These are phyloP conservation scores for Andricus curvator DNA, from an alignment of 2,888 invertebrate species.

Conservation along the genomic window DNA sequence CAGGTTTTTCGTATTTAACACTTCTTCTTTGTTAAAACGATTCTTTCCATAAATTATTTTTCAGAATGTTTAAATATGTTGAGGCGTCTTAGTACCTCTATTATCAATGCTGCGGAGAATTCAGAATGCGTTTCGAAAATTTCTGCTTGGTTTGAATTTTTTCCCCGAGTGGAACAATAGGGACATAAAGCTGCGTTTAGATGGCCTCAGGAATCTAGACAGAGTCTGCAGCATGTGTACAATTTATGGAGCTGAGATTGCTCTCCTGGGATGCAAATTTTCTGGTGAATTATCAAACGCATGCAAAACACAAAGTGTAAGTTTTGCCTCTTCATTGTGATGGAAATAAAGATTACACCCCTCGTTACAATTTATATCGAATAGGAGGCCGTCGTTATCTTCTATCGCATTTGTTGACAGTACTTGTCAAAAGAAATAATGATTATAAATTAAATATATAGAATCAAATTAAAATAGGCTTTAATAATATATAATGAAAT, in stretches of 20 bases:
- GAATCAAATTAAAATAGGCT: background rate
- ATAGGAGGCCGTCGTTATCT: constrained; percentile 1
- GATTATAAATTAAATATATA: background rate
- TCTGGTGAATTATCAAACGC: constrained; percentile 27
- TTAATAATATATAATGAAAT: background rate
- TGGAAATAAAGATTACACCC: constrained; percentile 22
- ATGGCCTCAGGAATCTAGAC: constrained; percentile 13
- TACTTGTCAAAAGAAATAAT: background rate
- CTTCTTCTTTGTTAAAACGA: background rate
- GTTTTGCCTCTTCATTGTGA: constrained; percentile 19
- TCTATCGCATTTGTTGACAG: background rate
- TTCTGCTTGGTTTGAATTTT: background rate
- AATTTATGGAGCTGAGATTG: constrained; percentile 33
- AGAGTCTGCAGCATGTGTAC: constrained; percentile 26
- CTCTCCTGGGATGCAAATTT: constrained; percentile 29
- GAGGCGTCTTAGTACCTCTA: background rate
- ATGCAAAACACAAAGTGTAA: constrained; percentile 23
- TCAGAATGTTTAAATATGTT: background rate
- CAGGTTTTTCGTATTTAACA: background rate
- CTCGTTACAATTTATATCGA: constrained; percentile 31
- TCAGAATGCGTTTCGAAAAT: background rate
- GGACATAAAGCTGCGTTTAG: constrained; percentile 28
- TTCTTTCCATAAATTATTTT: background rate
- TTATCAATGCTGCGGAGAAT: background rate
- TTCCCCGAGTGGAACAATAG: constrained; percentile 11